Conservation (phyloP, 1,140 invertebrate genomes). For the Drosophila nannoptera region DNA sequence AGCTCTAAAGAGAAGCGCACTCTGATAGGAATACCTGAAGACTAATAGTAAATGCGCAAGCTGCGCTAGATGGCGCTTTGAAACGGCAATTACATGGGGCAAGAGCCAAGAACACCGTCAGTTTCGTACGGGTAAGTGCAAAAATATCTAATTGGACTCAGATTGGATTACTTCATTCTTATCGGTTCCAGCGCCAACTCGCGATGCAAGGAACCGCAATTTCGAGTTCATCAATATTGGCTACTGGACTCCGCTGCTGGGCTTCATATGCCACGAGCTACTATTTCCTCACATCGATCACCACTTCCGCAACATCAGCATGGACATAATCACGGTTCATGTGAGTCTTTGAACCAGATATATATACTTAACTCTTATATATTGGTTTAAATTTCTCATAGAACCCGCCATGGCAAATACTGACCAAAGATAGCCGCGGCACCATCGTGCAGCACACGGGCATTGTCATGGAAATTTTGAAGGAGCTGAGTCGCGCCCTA, state of each 20-base stretch:
- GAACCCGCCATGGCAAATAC: slow-evolving; percentile 92
- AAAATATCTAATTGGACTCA: neutral
- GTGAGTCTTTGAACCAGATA: slow-evolving; percentile 68
- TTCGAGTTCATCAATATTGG: slow-evolving; percentile 84
- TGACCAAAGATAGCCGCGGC: slow-evolving; percentile 82
- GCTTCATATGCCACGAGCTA: slow-evolving; percentile 83
- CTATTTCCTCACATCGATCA: slow-evolving; percentile 89
- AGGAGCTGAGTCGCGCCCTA: slow-evolving; percentile 86
- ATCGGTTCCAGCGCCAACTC: slow-evolving; percentile 24
- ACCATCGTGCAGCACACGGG: slow-evolving; percentile 82
- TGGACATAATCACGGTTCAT: slow-evolving; percentile 83
- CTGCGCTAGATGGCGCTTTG: slow-evolving; percentile 76
- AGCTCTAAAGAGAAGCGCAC: neutral
- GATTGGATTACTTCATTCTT: neutral
- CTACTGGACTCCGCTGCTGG: slow-evolving; percentile 85
- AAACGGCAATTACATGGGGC: slow-evolving; percentile 75
- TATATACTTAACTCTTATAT: slow-evolving; percentile 63
- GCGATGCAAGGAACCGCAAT: slow-evolving; percentile 55
- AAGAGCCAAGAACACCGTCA: slow-evolving; percentile 69
- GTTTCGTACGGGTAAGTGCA: slow-evolving; percentile 36
- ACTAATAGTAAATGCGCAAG: slow-evolving; percentile 85
- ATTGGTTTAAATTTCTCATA: slow-evolving; percentile 79
- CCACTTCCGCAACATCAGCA: slow-evolving; percentile 86
- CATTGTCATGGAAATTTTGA: slow-evolving; percentile 89
- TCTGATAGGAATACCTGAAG: slow-evolving; percentile 61